Percentiles rank a stretch among this genome's conserved stretches.
These are phyloP conservation scores for Drosophila tristis DNA, from an alignment of 1,140 invertebrate genomes.

Conservation along the genomic window DNA sequence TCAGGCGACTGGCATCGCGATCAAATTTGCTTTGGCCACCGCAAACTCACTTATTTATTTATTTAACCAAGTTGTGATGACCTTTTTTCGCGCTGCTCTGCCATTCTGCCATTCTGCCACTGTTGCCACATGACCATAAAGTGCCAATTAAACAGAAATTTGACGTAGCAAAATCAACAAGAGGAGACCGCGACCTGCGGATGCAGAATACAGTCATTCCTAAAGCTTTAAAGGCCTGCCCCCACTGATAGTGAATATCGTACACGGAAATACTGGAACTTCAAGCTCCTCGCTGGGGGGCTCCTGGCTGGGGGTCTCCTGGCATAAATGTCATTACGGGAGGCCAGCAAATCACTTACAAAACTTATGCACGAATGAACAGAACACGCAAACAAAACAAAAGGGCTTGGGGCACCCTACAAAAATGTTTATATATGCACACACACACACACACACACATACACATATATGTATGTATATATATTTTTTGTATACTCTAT, in stretches of 20 bases:
- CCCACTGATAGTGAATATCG: constrained; percentile 9
- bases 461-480: constrained; percentile 54
- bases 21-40: constrained; percentile 38
- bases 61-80: constrained; percentile 26
- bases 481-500: constrained; percentile 34
- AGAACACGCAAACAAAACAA: constrained; percentile 70
- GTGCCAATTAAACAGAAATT: constrained; percentile 71
- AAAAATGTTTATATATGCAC: not conserved
- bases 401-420: constrained; percentile 24
- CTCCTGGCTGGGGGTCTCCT: constrained; percentile 9
- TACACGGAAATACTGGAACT: constrained; percentile 44
- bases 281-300: not conserved
- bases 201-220: constrained; percentile 22
- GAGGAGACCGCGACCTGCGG: constrained; percentile 10
- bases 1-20: constrained; percentile 17
- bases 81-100: not conserved
- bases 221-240: constrained; percentile 36
- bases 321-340: constrained; percentile 69
- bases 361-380: constrained; percentile 81
- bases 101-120: not conserved
- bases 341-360: constrained; percentile 76
- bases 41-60: constrained; percentile 54
- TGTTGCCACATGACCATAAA: constrained; percentile 38
- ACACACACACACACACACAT: too few species aligned
- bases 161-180: constrained; percentile 56